These are phyloP conservation scores for Chamaetylas fuelleborni DNA, from an alignment of 2,113 vertebrate genomes.

Conservation along the genomic window DNA sequence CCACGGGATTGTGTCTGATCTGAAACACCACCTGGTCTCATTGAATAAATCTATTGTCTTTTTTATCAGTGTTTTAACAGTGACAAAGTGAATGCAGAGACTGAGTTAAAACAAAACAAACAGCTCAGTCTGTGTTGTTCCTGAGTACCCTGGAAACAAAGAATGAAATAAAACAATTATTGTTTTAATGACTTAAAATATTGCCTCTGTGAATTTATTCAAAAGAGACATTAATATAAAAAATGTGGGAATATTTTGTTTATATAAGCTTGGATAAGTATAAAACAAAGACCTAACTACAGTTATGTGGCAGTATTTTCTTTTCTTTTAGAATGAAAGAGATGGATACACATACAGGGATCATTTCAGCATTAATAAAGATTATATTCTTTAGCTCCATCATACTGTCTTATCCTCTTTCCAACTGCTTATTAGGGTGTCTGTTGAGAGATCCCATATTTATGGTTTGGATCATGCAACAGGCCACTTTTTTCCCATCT, in stretches of 20 bases:
- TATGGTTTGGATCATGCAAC: constrained; percentile 7
- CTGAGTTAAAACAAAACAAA: constrained; percentile 9
- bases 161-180: not conserved
- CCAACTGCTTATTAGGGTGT: not conserved
- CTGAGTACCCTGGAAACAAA: not conserved
- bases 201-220: not conserved
- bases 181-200: not conserved
- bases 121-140: not conserved
- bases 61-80: constrained; percentile 19
- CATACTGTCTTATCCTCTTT: not conserved
- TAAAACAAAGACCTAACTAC: not conserved
- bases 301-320: not conserved
- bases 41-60: constrained; percentile 7
- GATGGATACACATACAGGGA: not conserved
- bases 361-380: not conserved
- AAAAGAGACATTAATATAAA: not conserved
- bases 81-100: not conserved
- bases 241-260: not conserved
- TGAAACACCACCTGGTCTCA: not conserved
- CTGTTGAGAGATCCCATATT: constrained; percentile 19
- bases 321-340: not conserved
- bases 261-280: constrained; percentile 11
- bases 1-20: not conserved
- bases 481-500: not conserved
- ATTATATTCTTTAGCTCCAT: not conserved